These are phyloP conservation scores for Cepaea hortensis DNA, from an alignment of 2,888 invertebrate genomes.

Conservation along the genomic window DNA sequence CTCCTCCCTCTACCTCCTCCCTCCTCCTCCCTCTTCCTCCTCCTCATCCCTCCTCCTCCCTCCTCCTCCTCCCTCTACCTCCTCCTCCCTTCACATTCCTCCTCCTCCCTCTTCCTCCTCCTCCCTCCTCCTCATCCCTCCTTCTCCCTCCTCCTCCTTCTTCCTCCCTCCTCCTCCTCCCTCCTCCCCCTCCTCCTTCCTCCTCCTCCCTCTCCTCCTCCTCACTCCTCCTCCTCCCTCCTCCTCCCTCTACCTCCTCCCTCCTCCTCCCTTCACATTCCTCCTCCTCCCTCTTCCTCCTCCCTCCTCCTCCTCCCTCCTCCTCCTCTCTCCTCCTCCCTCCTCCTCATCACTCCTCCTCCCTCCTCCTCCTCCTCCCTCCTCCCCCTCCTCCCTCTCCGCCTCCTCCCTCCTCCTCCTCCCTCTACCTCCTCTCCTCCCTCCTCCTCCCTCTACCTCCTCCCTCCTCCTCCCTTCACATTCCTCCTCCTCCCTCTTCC, in stretches of 20 bases:
- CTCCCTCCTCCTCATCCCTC: too few relatives aligned
- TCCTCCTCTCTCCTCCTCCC: not conserved
- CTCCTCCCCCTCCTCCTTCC: not conserved
- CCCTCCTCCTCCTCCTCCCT: slow-evolving; percentile 1
- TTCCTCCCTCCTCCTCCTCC: not conserved
- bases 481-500: too few relatives aligned
- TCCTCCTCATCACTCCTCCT: too few relatives aligned
- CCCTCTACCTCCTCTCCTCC: too few relatives aligned
- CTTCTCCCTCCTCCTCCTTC: not conserved
- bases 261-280: too few relatives aligned
- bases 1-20: too few relatives aligned
- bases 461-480: not conserved
- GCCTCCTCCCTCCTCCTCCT: too few relatives aligned
- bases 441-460: slow-evolving; percentile 1
- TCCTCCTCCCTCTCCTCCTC: too few relatives aligned
- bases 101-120: too few relatives aligned
- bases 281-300: not conserved
- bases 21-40: too few relatives aligned
- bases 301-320: not conserved
- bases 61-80: not conserved
- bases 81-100: not conserved
- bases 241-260: not conserved
- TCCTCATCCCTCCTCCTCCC: too few relatives aligned
- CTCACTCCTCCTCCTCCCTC: too few relatives aligned
- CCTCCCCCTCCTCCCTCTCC: not conserved